Conservation (phyloP, 2,113 vertebrate genomes). For the Actenoides lindsayi region DNA sequence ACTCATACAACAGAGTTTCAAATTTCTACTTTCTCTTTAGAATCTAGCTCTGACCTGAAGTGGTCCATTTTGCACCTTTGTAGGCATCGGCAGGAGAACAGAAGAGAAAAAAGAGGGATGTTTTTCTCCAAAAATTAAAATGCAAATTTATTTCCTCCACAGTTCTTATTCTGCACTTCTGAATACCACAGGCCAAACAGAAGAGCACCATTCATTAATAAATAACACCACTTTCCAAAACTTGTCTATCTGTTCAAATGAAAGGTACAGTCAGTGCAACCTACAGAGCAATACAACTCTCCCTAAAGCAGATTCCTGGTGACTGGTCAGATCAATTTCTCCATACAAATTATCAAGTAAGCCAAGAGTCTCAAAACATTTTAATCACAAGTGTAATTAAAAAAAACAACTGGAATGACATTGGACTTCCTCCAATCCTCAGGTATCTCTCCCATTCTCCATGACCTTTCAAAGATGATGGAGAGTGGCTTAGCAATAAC, state of each 20-base stretch:
- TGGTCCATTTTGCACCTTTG: neutral
- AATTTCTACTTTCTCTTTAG: neutral
- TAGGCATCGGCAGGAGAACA: neutral
- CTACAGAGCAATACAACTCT: neutral
- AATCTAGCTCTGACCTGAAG: neutral
- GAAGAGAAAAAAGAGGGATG: neutral
- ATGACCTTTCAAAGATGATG: too few species aligned
- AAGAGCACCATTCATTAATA: neutral
- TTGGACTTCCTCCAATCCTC: too few species aligned
- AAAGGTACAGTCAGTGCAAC: neutral
- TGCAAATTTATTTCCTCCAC: neutral
- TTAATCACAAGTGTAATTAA: neutral
- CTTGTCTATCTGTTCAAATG: neutral
- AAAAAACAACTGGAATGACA: too few species aligned
- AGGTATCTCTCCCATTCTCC: too few species aligned
- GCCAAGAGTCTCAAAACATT: neutral
- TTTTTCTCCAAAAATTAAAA: neutral
- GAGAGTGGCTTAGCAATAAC: too few species aligned
- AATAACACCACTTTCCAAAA: neutral
- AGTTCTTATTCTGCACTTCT: neutral
- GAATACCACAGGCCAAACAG: neutral
- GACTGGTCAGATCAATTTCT: neutral
- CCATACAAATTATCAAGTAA: neutral
- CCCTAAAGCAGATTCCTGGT: neutral
- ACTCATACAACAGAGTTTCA: neutral